Evolutionary conservation across 2,797 vertebrate genomes (phyloP).

Genomic region (Sarcophilus harrisii): DNA sequence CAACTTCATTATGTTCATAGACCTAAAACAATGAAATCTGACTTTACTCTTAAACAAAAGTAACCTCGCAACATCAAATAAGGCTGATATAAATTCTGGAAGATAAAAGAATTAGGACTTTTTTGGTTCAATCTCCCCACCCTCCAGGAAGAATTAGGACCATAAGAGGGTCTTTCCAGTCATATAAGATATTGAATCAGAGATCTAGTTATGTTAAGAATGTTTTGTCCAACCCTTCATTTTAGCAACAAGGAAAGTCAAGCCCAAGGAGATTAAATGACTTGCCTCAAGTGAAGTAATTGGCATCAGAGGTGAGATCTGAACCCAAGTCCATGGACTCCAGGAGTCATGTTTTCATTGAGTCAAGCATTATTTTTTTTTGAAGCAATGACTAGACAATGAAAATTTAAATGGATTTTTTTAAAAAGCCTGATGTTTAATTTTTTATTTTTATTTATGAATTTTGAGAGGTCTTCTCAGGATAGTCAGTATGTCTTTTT

Average conservation of each 20-base stretch:
- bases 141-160: neutral
- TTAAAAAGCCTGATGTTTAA: neutral
- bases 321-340: neutral
- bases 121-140: neutral
- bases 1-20: neutral
- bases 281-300: neutral
- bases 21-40: neutral
- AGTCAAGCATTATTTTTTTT: neutral
- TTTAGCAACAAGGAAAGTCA: neutral
- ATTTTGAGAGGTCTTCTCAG: neutral
- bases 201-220: neutral
- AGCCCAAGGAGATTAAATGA: neutral
- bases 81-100: neutral
- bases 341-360: neutral
- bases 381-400: neutral
- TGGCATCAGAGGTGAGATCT: neutral
- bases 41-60: neutral
- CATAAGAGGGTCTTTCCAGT: neutral
- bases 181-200: neutral
- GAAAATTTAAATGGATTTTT: neutral
- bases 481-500: neutral
- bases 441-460: neutral
- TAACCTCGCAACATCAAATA: neutral
- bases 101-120: neutral
- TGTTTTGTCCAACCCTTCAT: neutral